Evolutionary conservation across 2,888 invertebrate genomes (phyloP).

Genomic region (Rhamnusium bicolor): DNA sequence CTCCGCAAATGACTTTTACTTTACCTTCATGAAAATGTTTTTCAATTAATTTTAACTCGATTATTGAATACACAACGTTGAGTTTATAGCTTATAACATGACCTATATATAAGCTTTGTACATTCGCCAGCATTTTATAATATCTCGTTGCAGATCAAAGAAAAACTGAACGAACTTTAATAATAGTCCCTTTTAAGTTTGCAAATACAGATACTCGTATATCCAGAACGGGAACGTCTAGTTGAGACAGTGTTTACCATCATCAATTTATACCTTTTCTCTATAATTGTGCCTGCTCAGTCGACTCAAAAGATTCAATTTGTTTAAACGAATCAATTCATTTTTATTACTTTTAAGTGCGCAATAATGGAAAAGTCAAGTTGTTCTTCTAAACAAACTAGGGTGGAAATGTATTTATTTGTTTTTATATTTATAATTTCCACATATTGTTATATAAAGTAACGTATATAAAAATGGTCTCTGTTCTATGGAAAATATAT

Average conservation of each 20-base stretch:
- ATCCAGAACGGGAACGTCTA: background rate
- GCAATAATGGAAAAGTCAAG: background rate
- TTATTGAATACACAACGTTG: background rate
- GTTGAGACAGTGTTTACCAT: constrained; percentile 3
- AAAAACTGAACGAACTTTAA: background rate
- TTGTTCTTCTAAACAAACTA: background rate
- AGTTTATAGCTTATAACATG: background rate
- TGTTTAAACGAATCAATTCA: background rate
- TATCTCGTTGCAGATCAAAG: background rate
- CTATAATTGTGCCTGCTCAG: constrained; percentile 20
- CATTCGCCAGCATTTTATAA: background rate
- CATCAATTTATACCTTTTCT: constrained; percentile 24
- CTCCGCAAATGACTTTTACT: too few relatives aligned
- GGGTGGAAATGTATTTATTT: background rate
- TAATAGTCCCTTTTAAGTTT: background rate
- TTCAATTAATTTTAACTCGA: too few relatives aligned
- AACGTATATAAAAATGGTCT: too few relatives aligned
- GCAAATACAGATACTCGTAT: background rate
- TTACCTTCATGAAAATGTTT: background rate
- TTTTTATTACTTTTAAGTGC: background rate
- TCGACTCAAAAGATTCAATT: background rate
- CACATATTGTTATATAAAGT: background rate
- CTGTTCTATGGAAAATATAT: too few relatives aligned
- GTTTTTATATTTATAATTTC: background rate
- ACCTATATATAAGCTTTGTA: background rate